These are phyloP conservation scores for Antheraea pernyi DNA, from an alignment of 1,140 invertebrate genomes.

Conservation along the genomic window DNA sequence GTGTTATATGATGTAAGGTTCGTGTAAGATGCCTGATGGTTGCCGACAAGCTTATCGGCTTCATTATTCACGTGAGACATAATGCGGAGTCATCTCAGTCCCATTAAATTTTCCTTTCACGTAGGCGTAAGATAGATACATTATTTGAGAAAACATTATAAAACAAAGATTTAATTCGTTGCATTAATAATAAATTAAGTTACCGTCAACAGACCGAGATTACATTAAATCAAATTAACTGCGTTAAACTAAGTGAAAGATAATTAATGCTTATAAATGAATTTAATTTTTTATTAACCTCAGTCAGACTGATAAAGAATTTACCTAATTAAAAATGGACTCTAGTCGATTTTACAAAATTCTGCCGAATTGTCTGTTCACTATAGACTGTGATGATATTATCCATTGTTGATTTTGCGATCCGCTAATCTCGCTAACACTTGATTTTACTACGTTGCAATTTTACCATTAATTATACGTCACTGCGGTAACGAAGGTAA, in stretches of 20 bases:
- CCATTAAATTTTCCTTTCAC: constrained; percentile 9
- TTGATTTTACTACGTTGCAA: background rate
- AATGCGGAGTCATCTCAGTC: background rate
- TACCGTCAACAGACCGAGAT: background rate
- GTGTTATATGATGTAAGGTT: constrained; percentile 4
- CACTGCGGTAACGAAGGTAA: background rate
- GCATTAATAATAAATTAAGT: background rate
- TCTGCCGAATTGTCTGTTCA: background rate
- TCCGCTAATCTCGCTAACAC: background rate
- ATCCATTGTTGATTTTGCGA: background rate
- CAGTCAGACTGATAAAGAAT: too few species aligned
- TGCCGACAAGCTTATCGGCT: background rate
- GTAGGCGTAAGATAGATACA: background rate
- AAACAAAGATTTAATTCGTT: background rate
- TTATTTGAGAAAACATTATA: background rate
- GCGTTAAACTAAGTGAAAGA: too few species aligned
- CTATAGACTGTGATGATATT: background rate
- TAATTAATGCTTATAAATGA: too few species aligned
- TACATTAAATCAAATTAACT: background rate
- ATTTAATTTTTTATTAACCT: too few species aligned
- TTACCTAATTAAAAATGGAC: too few species aligned
- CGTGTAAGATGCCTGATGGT: background rate
- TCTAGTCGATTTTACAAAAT: too few species aligned
- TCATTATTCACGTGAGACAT: constrained; percentile 11
- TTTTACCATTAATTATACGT: background rate